Conservation (phyloP, 2,797 vertebrate species). For the Tarsius wallacei region DNA sequence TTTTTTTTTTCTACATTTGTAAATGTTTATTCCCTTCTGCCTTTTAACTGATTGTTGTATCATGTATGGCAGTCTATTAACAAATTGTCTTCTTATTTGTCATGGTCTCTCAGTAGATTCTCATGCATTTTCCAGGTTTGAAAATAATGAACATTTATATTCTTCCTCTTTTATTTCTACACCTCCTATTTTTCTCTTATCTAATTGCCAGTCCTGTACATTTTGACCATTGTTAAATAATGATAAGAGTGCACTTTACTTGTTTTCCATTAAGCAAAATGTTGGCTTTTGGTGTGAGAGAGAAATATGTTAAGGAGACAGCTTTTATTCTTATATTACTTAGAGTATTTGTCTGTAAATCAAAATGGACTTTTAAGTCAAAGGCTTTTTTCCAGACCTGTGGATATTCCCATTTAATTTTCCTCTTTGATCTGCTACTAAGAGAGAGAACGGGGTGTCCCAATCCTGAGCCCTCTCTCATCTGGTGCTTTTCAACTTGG, state of each 20-base stretch:
- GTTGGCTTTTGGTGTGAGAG: neutral
- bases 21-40: conserved; percentile 35
- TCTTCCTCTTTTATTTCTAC: neutral
- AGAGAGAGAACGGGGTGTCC: neutral
- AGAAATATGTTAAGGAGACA: conserved; percentile 10
- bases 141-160: conserved; percentile 15
- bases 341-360: conserved; percentile 51
- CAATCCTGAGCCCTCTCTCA: neutral
- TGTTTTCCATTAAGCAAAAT: neutral
- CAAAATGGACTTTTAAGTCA: conserved; percentile 60
- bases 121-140: neutral
- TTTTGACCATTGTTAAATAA: conserved; percentile 13
- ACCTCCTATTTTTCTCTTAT: conserved; percentile 16
- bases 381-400: conserved; percentile 43
- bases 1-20: neutral
- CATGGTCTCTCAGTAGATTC: neutral
- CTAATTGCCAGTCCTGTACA: neutral
- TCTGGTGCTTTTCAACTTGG: neutral
- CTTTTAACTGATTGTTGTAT: neutral
- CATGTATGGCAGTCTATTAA: neutral
- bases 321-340: conserved; percentile 39
- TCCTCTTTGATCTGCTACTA: conserved; percentile 25
- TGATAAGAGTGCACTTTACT: neutral
- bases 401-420: conserved; percentile 46
- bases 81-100: neutral